A percentile compares a stretch with the other conserved stretches of the same genome.
Conservation (phyloP, 1,140 invertebrate species). For the Alviniconcha marisindica region DNA sequence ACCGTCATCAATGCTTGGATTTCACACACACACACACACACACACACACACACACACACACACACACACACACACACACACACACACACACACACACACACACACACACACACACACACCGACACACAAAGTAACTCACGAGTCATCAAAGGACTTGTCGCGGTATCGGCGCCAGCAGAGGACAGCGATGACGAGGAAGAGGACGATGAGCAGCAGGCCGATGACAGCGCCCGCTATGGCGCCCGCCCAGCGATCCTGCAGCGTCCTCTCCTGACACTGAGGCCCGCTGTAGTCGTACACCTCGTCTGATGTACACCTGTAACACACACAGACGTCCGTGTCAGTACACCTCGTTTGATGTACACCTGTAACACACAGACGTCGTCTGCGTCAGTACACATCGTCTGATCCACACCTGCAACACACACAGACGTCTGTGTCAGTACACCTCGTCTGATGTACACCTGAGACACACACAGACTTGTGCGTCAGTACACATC, state of each 20-base stretch:
- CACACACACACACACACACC: too few relatives aligned
- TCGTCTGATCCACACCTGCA: not conserved
- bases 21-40: too few relatives aligned
- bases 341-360: not conserved
- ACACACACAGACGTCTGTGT: not conserved
- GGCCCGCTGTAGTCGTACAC: not conserved
- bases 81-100: too few relatives aligned
- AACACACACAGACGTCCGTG: not conserved
- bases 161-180: not conserved
- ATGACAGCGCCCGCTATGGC: not conserved
- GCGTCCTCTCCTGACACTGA: not conserved
- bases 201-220: not conserved
- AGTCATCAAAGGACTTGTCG: not conserved
- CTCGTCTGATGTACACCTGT: not conserved
- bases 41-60: too few relatives aligned
- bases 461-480: not conserved
- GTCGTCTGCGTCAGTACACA: not conserved
- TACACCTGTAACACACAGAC: not conserved
- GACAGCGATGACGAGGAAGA: not conserved
- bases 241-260: not conserved
- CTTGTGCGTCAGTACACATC: not conserved
- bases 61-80: too few relatives aligned
- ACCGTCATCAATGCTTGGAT: too few relatives aligned
- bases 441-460: not conserved
- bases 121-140: not conserved